These are phyloP conservation scores for Scaptomyza montana DNA, from an alignment of 1,140 invertebrate genomes.

Conservation along the genomic window DNA sequence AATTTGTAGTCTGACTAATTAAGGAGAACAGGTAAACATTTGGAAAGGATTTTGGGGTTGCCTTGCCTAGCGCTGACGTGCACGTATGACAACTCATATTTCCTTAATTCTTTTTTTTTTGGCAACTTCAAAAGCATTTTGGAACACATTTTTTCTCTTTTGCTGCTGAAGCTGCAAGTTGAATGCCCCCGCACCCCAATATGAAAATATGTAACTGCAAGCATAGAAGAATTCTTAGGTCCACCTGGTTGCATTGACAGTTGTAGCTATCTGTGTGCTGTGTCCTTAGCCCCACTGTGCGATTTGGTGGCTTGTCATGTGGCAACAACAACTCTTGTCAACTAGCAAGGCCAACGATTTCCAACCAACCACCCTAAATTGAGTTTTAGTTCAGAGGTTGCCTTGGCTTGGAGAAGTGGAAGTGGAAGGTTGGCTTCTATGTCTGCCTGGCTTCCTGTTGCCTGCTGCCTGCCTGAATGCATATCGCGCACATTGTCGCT, in stretches of 20 bases:
- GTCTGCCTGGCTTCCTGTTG: slow-evolving; percentile 41
- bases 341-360: slow-evolving; percentile 29
- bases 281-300: background rate
- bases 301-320: slow-evolving; percentile 11
- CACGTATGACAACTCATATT: slow-evolving; percentile 27
- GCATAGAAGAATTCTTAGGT: slow-evolving; percentile 1
- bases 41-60: background rate
- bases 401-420: too few relatives aligned
- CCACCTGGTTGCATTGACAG: slow-evolving; percentile 38
- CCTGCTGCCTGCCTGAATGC: slow-evolving; percentile 4
- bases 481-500: slow-evolving; percentile 42
- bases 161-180: slow-evolving; percentile 1
- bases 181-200: slow-evolving; percentile 14
- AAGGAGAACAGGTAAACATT: background rate
- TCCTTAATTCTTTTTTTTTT: slow-evolving; percentile 3
- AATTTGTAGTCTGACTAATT: slow-evolving; percentile 12
- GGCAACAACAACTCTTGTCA: slow-evolving; percentile 5
- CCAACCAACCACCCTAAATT: slow-evolving; percentile 3
- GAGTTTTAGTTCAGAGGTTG: slow-evolving; percentile 17
- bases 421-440: background rate
- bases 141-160: background rate
- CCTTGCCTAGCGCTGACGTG: background rate
- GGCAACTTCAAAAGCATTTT: slow-evolving; percentile 39
- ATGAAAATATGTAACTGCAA: background rate
- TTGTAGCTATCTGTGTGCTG: slow-evolving; percentile 9